phyloP scores from a whole-genome alignment of 2,888 invertebrate species.

The Dryococelus australis region DNA sequence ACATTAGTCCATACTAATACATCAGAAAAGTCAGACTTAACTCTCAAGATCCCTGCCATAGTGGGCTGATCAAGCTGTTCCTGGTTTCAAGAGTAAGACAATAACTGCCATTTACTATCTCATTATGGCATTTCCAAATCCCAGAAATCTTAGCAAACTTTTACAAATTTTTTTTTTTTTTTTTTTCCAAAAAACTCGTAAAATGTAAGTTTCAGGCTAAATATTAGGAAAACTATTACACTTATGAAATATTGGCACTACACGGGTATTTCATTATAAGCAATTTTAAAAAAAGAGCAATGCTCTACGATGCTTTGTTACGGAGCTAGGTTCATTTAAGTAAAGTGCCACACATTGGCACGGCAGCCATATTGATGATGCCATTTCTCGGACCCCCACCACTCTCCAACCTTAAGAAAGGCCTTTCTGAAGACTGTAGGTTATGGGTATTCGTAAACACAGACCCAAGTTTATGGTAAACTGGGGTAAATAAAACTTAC shows the following conservation, averaged over 20 bases:
- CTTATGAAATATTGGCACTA: neutral
- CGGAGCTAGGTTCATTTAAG: neutral
- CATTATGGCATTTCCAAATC: neutral
- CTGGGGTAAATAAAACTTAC: neutral
- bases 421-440: slow-evolving; percentile 7
- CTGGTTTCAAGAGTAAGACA: neutral
- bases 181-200: neutral
- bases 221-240: neutral
- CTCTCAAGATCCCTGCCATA: neutral
- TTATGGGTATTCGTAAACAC: neutral
- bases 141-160: neutral
- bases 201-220: neutral
- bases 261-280: neutral
- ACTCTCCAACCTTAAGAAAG: neutral
- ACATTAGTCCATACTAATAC: neutral
- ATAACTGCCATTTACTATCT: slow-evolving; percentile 20
- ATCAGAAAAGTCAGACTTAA: neutral
- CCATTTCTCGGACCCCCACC: neutral
- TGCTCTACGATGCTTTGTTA: neutral
- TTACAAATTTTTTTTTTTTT: neutral
- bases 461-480: neutral
- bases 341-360: neutral
- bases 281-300: neutral
- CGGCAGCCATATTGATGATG: slow-evolving; percentile 20
- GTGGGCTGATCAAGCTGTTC: neutral